Percentiles rank a stretch among this genome's conserved stretches.
phyloP scores from a whole-genome alignment of 2,113 vertebrate genomes.

The Chlorodrepanis virens region DNA sequence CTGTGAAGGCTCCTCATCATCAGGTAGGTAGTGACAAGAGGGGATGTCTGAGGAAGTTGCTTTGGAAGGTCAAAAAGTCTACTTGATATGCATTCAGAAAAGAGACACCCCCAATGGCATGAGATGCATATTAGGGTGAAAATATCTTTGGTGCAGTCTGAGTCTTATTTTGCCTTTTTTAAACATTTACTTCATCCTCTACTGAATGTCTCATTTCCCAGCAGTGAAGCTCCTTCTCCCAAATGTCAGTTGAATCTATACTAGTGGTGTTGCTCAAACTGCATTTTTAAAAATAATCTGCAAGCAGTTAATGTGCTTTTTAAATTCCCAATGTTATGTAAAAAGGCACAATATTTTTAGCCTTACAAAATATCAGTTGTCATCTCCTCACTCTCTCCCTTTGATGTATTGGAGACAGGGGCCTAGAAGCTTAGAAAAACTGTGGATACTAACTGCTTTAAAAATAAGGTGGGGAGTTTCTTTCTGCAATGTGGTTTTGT shows the following conservation, averaged over 20 bases:
- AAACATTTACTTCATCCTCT: neutral
- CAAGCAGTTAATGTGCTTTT: slow-evolving; percentile 46
- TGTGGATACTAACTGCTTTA: neutral
- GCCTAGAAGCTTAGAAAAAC: neutral
- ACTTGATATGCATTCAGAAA: neutral
- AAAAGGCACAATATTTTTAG: slow-evolving; percentile 59
- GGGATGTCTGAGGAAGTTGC: neutral
- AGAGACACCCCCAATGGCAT: neutral
- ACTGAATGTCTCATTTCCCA: neutral
- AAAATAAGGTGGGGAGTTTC: neutral
- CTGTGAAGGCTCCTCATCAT: neutral
- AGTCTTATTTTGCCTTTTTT: neutral
- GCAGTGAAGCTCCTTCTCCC: neutral
- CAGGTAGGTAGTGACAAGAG: neutral
- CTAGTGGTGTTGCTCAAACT: slow-evolving; percentile 36
- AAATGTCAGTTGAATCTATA: slow-evolving; percentile 35
- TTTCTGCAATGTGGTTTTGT: neutral
- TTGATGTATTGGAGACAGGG: neutral
- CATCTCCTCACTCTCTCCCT: slow-evolving; percentile 36
- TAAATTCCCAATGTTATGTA: slow-evolving; percentile 47
- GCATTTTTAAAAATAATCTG: slow-evolving; percentile 58
- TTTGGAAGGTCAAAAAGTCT: neutral
- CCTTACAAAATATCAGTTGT: slow-evolving; percentile 52
- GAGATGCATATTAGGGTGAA: neutral
- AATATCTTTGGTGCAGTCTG: neutral